Evolutionary conservation across 2,113 vertebrate genomes (phyloP).

Genomic region (Vicugna pacos): DNA sequence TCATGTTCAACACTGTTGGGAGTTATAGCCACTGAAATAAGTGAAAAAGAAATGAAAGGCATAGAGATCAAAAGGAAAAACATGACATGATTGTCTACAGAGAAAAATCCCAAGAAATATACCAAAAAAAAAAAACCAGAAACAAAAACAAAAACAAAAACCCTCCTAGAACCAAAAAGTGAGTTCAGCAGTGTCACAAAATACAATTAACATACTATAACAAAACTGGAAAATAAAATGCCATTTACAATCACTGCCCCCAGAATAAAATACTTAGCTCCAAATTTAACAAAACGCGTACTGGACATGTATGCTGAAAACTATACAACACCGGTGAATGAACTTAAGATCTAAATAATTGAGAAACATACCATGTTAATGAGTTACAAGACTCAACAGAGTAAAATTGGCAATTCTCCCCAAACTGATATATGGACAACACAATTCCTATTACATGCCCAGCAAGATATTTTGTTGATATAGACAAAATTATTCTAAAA

Average conservation of each 20-base stretch:
- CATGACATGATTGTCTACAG: neutral
- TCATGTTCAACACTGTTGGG: neutral
- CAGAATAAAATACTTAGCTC: neutral
- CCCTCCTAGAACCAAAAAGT: neutral
- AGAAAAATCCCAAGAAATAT: neutral
- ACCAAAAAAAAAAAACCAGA: neutral
- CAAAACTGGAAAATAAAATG: neutral
- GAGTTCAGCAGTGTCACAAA: neutral
- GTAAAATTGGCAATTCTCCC: neutral
- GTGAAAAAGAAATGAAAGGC: neutral
- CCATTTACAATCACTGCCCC: neutral
- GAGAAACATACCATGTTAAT: neutral
- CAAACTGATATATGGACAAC: neutral
- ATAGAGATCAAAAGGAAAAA: neutral
- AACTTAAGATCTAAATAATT: slow-evolving; percentile 39
- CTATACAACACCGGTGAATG: neutral
- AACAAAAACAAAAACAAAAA: no score
- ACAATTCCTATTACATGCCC: neutral
- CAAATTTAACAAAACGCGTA: slow-evolving; percentile 1
- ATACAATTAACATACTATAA: neutral
- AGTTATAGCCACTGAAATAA: neutral
- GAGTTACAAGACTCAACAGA: neutral
- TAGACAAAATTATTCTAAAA: neutral
- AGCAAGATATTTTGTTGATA: neutral
- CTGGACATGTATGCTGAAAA: neutral